Percentiles rank a stretch among this genome's conserved stretches.
Conservation (phyloP, 2,113 vertebrate species). For the Pristiophorus japonicus region DNA sequence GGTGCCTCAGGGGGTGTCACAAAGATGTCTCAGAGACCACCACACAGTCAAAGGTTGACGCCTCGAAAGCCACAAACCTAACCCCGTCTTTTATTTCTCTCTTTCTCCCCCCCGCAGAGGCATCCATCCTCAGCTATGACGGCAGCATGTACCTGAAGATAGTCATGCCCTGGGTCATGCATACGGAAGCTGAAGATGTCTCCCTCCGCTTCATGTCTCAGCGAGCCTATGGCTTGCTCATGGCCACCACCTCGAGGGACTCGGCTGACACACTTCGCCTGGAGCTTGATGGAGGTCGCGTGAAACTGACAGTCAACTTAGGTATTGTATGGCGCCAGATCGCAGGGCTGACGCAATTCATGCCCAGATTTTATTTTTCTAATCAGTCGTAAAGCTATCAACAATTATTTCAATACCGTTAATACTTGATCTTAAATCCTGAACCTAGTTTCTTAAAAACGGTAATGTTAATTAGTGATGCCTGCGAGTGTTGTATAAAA, state of each 20-base stretch:
- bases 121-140: constrained; percentile 85
- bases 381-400: not conserved
- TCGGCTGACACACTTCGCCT: constrained; percentile 86
- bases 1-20: too few relatives aligned
- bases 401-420: not conserved
- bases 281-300: constrained; percentile 85
- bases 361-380: not conserved
- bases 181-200: constrained; percentile 92
- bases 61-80: not conserved
- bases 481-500: not conserved
- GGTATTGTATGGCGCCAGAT: constrained; percentile 75
- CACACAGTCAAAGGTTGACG: not conserved
- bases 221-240: constrained; percentile 83
- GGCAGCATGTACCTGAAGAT: constrained; percentile 99
- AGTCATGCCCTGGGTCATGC: constrained; percentile 82
- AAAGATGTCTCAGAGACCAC: too few relatives aligned
- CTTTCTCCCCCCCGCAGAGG: constrained; percentile 78
- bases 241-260: constrained; percentile 87
- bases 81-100: constrained; percentile 30
- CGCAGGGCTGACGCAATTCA: constrained; percentile 47
- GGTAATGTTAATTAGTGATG: not conserved
- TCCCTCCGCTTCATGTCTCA: constrained; percentile 96
- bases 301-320: constrained; percentile 96
- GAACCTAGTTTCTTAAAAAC: not conserved
- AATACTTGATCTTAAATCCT: not conserved